Percentiles rank a stretch among this genome's conserved stretches.
These are phyloP conservation scores for Melanogrammus aeglefinus DNA, from an alignment of 2,797 vertebrate genomes.

Conservation along the genomic window DNA sequence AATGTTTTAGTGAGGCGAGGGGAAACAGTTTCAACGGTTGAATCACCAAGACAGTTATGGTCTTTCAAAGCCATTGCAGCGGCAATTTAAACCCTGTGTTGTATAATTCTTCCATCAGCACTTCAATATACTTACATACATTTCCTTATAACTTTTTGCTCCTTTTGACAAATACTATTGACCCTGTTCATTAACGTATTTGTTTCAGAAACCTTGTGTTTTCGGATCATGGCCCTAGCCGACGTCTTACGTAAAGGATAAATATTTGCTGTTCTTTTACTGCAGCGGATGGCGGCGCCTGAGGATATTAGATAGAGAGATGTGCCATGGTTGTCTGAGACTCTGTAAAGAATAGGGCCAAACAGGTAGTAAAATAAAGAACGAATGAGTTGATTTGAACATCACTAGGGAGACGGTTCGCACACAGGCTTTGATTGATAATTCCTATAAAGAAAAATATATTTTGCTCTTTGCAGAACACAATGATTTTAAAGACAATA, in stretches of 20 bases:
- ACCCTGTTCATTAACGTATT: constrained; percentile 29
- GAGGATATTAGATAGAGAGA: constrained; percentile 64
- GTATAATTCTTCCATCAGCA: constrained; percentile 3
- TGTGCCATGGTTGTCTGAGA: constrained; percentile 34
- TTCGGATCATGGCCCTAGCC: constrained; percentile 24
- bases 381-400: constrained; percentile 1
- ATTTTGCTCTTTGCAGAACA: background rate
- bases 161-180: constrained; percentile 37
- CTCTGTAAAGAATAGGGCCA: constrained; percentile 35
- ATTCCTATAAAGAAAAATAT: background rate
- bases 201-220: constrained; percentile 35
- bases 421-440: constrained; percentile 4
- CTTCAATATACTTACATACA: constrained; percentile 18
- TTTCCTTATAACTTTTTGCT: constrained; percentile 30
- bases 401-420: constrained; percentile 34
- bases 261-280: constrained; percentile 68
- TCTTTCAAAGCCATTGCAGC: background rate
- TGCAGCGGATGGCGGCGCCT: constrained; percentile 34
- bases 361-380: constrained; percentile 37
- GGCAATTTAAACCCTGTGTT: constrained; percentile 22
- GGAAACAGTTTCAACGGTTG: background rate
- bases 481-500: background rate
- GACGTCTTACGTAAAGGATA: constrained; percentile 41
- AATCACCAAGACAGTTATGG: background rate
- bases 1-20: background rate